Conservation (phyloP, 1,140 invertebrate genomes). For the Melanaphis sacchari region DNA sequence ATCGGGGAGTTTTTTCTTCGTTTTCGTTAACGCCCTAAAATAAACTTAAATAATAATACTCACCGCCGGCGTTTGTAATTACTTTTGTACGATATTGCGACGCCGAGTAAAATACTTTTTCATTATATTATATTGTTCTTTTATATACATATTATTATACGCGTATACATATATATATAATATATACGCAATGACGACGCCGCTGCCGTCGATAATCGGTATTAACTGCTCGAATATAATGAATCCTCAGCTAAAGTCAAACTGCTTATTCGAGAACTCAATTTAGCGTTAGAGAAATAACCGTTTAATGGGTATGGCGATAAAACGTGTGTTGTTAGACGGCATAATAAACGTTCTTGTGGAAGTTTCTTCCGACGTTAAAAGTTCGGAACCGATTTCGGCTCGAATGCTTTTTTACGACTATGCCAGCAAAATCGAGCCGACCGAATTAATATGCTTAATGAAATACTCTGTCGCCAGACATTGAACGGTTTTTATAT, state of each 20-base stretch:
- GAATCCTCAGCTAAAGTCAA: constrained; percentile 17
- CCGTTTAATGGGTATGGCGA: constrained; percentile 27
- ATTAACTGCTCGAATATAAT: constrained; percentile 20
- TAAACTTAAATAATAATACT: not conserved
- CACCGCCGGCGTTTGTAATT: not conserved
- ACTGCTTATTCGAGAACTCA: constrained; percentile 15
- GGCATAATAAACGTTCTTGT: constrained; percentile 29
- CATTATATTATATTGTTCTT: not conserved
- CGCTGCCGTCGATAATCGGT: not conserved
- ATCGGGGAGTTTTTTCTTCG: not conserved
- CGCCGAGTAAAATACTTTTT: not conserved
- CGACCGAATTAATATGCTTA: not conserved
- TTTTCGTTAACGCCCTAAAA: not conserved
- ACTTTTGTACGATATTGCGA: not conserved
- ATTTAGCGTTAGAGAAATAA: not conserved
- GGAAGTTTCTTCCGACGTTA: constrained; percentile 23
- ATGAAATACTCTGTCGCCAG: not conserved
- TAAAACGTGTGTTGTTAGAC: constrained; percentile 10
- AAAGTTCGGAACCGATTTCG: constrained; percentile 49
- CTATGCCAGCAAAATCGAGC: not conserved
- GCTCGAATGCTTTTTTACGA: constrained; percentile 46
- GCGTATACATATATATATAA: no score
- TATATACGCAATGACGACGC: not conserved
- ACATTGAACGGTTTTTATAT: not conserved
- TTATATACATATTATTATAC: not conserved